Percentiles rank a stretch among this genome's conserved stretches.
These are phyloP conservation scores for Proteles cristata DNA, from an alignment of 2,113 vertebrate species.

Conservation along the genomic window DNA sequence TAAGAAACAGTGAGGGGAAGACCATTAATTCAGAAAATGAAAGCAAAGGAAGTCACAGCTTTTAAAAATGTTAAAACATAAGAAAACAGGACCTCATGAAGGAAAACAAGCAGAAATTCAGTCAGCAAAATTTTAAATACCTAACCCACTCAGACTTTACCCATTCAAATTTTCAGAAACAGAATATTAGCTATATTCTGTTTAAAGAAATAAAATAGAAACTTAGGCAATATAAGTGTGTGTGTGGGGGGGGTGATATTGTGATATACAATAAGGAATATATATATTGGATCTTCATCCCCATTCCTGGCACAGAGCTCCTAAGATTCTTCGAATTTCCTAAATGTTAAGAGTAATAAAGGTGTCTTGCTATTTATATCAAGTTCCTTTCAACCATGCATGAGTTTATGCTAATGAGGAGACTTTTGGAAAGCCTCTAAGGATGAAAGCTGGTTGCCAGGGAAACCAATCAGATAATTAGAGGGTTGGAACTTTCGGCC, in stretches of 20 bases:
- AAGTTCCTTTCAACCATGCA: neutral
- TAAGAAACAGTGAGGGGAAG: neutral
- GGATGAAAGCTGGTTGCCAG: neutral
- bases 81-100: neutral
- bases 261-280: neutral
- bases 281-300: neutral
- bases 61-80: neutral
- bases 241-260: neutral
- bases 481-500: neutral
- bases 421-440: neutral
- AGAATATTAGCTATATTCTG: neutral
- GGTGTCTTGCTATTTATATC: neutral
- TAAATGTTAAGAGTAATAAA: neutral
- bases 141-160: neutral
- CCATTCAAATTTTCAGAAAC: neutral
- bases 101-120: neutral
- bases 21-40: neutral
- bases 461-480: neutral
- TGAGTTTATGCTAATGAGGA: neutral
- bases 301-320: neutral
- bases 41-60: neutral
- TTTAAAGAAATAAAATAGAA: neutral
- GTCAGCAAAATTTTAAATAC: neutral
- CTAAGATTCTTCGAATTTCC: neutral
- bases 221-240: neutral